Evolutionary conservation across 2,113 vertebrate species (phyloP).

Genomic region (Lethenteron camtschaticum): DNA sequence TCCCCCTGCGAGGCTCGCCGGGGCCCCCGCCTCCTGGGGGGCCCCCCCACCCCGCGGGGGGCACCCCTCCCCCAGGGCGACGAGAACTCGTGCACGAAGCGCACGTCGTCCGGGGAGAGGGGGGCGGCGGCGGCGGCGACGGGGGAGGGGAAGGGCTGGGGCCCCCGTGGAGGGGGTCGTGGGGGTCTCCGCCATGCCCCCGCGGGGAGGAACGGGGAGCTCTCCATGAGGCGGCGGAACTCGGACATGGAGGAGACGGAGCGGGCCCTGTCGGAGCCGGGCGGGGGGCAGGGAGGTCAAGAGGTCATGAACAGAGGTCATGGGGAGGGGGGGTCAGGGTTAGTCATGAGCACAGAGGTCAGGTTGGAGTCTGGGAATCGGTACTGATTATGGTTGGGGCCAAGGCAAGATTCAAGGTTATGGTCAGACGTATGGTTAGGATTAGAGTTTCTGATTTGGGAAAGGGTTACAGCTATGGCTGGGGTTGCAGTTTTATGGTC

Average conservation of each 20-base stretch:
- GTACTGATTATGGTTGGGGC: too few species aligned
- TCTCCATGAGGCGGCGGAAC: slow-evolving; percentile 88
- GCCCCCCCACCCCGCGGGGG: background rate
- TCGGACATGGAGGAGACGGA: slow-evolving; percentile 97
- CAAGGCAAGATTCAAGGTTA: too few species aligned
- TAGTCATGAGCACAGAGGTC: too few species aligned
- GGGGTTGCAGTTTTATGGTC: too few species aligned
- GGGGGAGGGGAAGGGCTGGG: slow-evolving; percentile 10
- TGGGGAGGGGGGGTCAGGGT: too few species aligned
- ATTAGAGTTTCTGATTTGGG: too few species aligned
- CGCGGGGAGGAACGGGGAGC: slow-evolving; percentile 85
- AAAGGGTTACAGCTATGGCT: too few species aligned
- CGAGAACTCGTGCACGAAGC: slow-evolving; percentile 86
- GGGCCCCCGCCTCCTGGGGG: slow-evolving; percentile 8
- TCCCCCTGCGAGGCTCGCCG: slow-evolving; percentile 9
- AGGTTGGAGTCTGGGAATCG: too few species aligned
- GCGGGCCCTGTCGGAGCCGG: slow-evolving; percentile 38
- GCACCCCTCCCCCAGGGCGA: background rate
- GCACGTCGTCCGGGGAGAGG: slow-evolving; percentile 81
- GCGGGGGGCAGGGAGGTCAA: background rate
- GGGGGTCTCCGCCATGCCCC: slow-evolving; percentile 25
- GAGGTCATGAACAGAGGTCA: too few species aligned
- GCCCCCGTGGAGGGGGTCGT: background rate
- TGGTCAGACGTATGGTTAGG: too few species aligned
- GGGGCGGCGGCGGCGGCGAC: slow-evolving; percentile 52